A percentile compares a stretch with the other conserved stretches of the same genome.
Evolutionary conservation across 2,113 vertebrate species (phyloP).

Genomic region (Charina bottae): DNA sequence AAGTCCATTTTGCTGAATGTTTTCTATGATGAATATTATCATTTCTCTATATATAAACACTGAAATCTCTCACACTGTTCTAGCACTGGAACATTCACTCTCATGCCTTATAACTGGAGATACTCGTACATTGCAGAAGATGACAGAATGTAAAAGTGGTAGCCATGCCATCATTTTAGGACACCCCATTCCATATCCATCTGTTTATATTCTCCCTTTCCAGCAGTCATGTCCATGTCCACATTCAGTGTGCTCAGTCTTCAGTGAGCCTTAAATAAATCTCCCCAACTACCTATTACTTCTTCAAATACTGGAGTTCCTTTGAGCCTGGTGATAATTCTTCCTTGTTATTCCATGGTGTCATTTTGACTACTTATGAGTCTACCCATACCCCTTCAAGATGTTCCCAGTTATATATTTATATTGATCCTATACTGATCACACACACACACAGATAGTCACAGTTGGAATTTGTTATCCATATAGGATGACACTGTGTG

Average conservation of each 20-base stretch:
- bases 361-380: not conserved
- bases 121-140: not conserved
- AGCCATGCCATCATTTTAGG: not conserved
- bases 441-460: not conserved
- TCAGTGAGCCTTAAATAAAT: too few species aligned
- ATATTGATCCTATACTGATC: not conserved
- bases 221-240: not conserved
- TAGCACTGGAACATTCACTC: not conserved
- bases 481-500: not conserved
- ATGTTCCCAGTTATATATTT: not conserved
- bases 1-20: conserved; percentile 40
- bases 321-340: not conserved
- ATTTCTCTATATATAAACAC: conserved; percentile 23
- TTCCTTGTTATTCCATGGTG: not conserved
- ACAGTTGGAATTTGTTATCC: not conserved
- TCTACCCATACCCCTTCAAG: not conserved
- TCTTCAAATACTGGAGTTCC: too few species aligned
- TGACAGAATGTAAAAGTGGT: not conserved
- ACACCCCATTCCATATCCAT: not conserved
- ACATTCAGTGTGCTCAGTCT: not conserved
- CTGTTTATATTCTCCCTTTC: too few species aligned
- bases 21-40: not conserved
- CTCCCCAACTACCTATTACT: not conserved
- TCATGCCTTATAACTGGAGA: not conserved
- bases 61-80: not conserved